These are phyloP conservation scores for Carcharodon carcharias DNA, from an alignment of 2,797 vertebrate genomes.

Conservation along the genomic window DNA sequence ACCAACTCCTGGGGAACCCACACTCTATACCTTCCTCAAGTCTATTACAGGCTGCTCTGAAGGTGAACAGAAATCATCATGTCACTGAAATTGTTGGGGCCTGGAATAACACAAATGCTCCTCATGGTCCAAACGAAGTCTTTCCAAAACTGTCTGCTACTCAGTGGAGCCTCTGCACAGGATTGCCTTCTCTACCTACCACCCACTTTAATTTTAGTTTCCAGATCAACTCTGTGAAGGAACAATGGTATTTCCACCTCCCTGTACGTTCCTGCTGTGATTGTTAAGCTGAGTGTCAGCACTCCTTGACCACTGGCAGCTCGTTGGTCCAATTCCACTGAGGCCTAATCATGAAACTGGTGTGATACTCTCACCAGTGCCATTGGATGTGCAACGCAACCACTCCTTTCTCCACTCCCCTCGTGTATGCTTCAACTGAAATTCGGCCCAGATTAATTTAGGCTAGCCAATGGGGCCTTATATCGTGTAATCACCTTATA, in stretches of 20 bases:
- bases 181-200: neutral
- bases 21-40: no score
- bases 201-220: neutral
- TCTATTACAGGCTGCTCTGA: neutral
- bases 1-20: no score
- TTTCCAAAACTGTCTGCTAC: neutral
- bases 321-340: neutral
- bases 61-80: neutral
- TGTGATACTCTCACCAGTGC: neutral
- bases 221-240: neutral
- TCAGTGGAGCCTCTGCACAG: neutral
- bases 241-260: neutral
- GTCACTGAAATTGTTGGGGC: neutral
- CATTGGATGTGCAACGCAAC: neutral
- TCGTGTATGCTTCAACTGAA: neutral
- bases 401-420: neutral
- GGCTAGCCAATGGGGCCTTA: neutral
- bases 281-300: neutral
- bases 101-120: neutral
- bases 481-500: neutral
- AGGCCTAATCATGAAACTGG: neutral
- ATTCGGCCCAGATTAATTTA: neutral
- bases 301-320: neutral
- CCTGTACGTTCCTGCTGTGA: no score
- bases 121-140: neutral